phyloP scores from a whole-genome alignment of 1,140 invertebrate genomes.

The Drosophila yakuba region DNA sequence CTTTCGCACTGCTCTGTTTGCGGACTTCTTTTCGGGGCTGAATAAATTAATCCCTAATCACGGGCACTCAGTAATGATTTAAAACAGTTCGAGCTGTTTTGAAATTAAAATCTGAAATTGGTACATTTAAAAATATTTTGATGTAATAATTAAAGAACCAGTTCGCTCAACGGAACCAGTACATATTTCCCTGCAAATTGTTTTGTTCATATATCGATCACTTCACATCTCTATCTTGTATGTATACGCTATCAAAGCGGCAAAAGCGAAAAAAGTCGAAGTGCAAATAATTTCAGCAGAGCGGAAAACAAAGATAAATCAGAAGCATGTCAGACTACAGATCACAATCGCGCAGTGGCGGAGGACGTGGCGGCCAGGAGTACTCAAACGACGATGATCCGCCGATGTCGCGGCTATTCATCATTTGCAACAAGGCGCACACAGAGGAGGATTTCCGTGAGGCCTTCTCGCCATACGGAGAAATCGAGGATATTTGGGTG shows the following conservation, averaged over 20 bases:
- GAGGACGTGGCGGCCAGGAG: slow-evolving; percentile 66
- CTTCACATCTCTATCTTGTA: too few species aligned
- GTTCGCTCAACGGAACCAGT: too few species aligned
- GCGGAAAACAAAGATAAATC: slow-evolving; percentile 1
- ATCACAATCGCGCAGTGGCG: slow-evolving; percentile 73
- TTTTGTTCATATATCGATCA: too few species aligned
- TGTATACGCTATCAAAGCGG: slow-evolving; percentile 42
- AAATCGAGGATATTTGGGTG: slow-evolving; percentile 95
- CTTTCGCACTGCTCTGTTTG: too few species aligned
- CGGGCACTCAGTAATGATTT: too few species aligned
- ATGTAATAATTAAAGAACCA: too few species aligned
- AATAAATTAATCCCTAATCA: too few species aligned
- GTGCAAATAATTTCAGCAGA: background rate
- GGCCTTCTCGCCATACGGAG: slow-evolving; percentile 92
- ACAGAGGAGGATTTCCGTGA: slow-evolving; percentile 92
- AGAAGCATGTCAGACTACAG: slow-evolving; percentile 78
- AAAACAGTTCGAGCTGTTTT: too few species aligned
- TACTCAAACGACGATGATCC: slow-evolving; percentile 87
- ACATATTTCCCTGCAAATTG: too few species aligned
- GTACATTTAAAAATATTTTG: too few species aligned
- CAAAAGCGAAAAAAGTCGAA: slow-evolving; percentile 4
- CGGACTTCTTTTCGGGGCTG: too few species aligned
- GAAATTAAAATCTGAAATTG: too few species aligned
- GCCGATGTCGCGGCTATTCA: slow-evolving; percentile 94
- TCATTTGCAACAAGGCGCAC: slow-evolving; percentile 93